These are phyloP conservation scores for Sinhomidia bicolor DNA, from an alignment of 2,888 invertebrate species.

Conservation along the genomic window DNA sequence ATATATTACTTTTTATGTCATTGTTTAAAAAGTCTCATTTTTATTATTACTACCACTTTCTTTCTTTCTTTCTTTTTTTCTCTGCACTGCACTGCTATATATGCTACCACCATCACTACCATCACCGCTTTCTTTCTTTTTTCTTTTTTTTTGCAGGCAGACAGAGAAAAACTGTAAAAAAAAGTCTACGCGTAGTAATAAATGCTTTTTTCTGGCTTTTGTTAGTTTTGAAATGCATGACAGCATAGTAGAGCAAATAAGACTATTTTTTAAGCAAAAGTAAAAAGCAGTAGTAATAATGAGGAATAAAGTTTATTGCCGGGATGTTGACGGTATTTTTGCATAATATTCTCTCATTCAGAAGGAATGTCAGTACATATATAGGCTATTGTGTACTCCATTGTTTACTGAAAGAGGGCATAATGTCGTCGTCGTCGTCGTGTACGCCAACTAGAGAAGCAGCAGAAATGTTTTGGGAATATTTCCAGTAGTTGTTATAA, in stretches of 20 bases:
- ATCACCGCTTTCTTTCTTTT: not conserved
- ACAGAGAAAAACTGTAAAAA: not conserved
- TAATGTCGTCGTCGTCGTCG: too few relatives aligned
- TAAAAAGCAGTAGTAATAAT: slow-evolving; percentile 4
- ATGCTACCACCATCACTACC: too few relatives aligned
- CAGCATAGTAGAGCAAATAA: slow-evolving; percentile 1
- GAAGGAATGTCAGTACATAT: slow-evolving; percentile 10
- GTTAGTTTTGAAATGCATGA: slow-evolving; percentile 31
- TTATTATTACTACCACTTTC: slow-evolving; percentile 7
- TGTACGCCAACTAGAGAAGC: not conserved
- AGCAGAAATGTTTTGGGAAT: not conserved
- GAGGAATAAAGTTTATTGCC: slow-evolving; percentile 41
- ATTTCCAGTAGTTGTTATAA: not conserved
- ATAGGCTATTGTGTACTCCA: slow-evolving; percentile 9
- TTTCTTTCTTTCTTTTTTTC: not conserved
- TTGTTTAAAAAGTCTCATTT: slow-evolving; percentile 20
- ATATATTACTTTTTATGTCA: slow-evolving; percentile 64
- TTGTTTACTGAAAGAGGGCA: slow-evolving; percentile 10
- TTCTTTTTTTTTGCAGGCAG: not conserved
- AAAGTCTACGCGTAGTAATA: not conserved
- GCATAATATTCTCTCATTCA: slow-evolving; percentile 26
- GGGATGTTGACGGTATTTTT: slow-evolving; percentile 34
- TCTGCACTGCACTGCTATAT: not conserved
- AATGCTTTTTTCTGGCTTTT: slow-evolving; percentile 22
- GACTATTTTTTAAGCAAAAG: too few relatives aligned